These are phyloP conservation scores for Sminthurinus aureus DNA, from an alignment of 2,888 invertebrate genomes.

Conservation along the genomic window DNA sequence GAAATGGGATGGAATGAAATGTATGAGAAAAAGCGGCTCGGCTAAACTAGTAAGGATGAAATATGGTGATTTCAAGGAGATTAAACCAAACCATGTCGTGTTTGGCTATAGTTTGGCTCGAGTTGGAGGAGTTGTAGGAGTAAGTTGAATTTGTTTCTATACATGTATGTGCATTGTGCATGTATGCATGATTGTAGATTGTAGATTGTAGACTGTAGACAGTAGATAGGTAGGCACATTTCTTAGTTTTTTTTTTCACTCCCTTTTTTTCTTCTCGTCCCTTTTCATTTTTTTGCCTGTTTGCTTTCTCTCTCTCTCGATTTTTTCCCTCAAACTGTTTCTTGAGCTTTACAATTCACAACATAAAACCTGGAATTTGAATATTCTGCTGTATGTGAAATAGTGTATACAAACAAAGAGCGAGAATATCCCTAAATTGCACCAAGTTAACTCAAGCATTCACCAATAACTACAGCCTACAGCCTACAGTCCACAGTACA, in stretches of 20 bases:
- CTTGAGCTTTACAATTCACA: too few relatives aligned
- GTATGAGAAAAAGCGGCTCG: slow-evolving; percentile 4
- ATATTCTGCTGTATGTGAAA: too few relatives aligned
- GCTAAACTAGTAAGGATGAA: slow-evolving; percentile 43
- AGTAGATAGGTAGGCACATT: slow-evolving; percentile 30
- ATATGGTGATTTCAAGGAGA: slow-evolving; percentile 54
- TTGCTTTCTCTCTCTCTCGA: slow-evolving; percentile 2
- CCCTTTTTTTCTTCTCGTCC: slow-evolving; percentile 7
- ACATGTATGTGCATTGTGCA: too few relatives aligned
- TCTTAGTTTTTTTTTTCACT: slow-evolving; percentile 20
- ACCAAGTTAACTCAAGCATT: too few relatives aligned
- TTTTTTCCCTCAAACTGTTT: background rate
- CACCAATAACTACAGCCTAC: too few relatives aligned
- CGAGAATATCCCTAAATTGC: too few relatives aligned
- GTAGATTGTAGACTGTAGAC: too few relatives aligned
- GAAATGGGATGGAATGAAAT: background rate
- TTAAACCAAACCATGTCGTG: slow-evolving; percentile 53
- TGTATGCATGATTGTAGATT: too few relatives aligned
- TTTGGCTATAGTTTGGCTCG: slow-evolving; percentile 47
- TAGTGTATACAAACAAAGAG: too few relatives aligned
- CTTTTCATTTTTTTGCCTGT: background rate
- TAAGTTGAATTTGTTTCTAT: too few relatives aligned
- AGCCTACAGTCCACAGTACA: too few relatives aligned
- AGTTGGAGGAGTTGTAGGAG: background rate
- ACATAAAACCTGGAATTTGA: too few relatives aligned